Conservation (phyloP, 2,888 invertebrate genomes). For the Agrotis puta region DNA sequence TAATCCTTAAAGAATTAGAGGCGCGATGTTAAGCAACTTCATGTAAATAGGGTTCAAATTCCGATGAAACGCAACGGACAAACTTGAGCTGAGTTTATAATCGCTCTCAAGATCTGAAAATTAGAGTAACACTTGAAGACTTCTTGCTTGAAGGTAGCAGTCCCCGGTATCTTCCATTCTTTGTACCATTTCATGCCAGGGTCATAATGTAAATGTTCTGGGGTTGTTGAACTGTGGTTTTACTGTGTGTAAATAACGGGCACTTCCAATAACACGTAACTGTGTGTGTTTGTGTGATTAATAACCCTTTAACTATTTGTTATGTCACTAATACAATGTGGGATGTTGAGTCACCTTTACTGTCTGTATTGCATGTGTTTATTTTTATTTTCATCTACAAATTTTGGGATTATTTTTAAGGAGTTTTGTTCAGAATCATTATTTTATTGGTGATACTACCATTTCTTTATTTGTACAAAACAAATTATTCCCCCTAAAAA, state of each 20-base stretch:
- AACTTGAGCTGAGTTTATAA: too few relatives aligned
- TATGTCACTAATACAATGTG: slow-evolving; percentile 79
- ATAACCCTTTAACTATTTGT: slow-evolving; percentile 71
- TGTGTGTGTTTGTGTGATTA: slow-evolving; percentile 69
- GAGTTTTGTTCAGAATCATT: slow-evolving; percentile 12
- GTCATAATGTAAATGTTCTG: slow-evolving; percentile 66
- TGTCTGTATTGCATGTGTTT: slow-evolving; percentile 70
- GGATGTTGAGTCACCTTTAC: slow-evolving; percentile 63
- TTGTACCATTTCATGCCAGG: slow-evolving; percentile 79
- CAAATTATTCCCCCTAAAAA: not conserved
- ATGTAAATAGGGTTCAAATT: too few relatives aligned
- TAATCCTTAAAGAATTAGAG: too few relatives aligned
- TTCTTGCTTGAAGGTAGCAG: slow-evolving; percentile 68
- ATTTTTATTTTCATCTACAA: slow-evolving; percentile 36
- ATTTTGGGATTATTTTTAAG: slow-evolving; percentile 23
- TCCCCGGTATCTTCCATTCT: slow-evolving; percentile 57
- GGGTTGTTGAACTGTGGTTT: slow-evolving; percentile 52
- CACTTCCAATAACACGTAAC: slow-evolving; percentile 60
- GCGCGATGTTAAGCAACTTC: too few relatives aligned
- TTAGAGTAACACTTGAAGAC: slow-evolving; percentile 49
- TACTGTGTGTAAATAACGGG: slow-evolving; percentile 68
- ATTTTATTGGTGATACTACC: not conserved
- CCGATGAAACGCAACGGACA: too few relatives aligned
- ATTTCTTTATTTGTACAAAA: too few relatives aligned
- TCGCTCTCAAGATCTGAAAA: too few relatives aligned